Evolutionary conservation across 2,113 vertebrate species (phyloP).

Genomic region (Falcunculus frontatus): DNA sequence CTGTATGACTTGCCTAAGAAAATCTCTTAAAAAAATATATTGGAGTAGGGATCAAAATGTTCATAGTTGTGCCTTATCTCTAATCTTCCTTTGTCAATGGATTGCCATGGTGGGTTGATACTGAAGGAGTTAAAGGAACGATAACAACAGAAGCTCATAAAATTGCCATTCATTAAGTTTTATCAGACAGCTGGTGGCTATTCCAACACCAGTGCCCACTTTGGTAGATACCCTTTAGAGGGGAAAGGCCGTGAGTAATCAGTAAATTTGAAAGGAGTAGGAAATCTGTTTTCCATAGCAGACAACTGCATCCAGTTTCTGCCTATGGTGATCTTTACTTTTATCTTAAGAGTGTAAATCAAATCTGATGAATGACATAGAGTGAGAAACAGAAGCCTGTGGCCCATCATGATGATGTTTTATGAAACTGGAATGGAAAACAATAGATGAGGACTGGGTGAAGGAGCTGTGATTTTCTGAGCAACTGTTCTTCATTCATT

Average conservation of each 20-base stretch:
- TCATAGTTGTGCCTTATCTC: neutral
- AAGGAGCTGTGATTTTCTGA: neutral
- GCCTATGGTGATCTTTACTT: neutral
- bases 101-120: neutral
- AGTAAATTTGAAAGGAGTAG: neutral
- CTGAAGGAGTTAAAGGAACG: conserved; percentile 6
- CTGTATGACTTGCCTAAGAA: neutral
- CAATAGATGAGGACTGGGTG: neutral
- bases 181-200: neutral
- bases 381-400: neutral
- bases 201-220: neutral
- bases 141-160: conserved; percentile 6
- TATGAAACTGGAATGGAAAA: neutral
- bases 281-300: neutral
- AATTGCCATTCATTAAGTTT: neutral
- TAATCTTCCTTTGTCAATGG: neutral
- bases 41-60: neutral
- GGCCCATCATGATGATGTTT: neutral
- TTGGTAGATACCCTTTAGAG: neutral
- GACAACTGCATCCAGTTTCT: neutral
- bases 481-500: neutral
- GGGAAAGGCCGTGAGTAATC: neutral
- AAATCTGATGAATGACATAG: neutral
- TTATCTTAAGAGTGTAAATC: neutral
- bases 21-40: neutral